These are phyloP conservation scores for Pristionchus maxplancki DNA, from an alignment of 2,888 invertebrate species.

Conservation along the genomic window DNA sequence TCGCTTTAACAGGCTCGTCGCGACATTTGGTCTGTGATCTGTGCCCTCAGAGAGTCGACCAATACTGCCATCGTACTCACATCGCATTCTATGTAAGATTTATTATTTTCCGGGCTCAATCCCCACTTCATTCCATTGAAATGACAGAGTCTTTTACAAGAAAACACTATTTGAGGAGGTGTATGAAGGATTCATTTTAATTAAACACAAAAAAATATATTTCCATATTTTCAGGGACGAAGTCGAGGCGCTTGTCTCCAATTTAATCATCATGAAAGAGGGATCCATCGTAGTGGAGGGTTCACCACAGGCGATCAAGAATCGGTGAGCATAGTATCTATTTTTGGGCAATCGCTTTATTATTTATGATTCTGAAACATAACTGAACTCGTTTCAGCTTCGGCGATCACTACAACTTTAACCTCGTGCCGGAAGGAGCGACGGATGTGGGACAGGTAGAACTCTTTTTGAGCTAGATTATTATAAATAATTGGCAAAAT, in stretches of 20 bases:
- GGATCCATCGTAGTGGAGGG: conserved; percentile 74
- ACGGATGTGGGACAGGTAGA: neutral
- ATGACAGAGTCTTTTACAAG: neutral
- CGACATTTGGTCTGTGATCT: conserved; percentile 80
- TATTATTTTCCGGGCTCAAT: too few relatives aligned
- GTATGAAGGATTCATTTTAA: too few relatives aligned
- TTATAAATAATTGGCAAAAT: neutral
- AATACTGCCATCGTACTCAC: conserved; percentile 79
- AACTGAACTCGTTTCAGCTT: neutral
- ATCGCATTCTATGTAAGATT: conserved; percentile 78
- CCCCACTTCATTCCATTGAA: too few relatives aligned
- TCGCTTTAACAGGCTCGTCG: conserved; percentile 83
- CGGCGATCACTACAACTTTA: neutral
- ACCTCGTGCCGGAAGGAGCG: neutral
- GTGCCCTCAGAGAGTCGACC: conserved; percentile 56
- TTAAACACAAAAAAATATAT: too few relatives aligned
- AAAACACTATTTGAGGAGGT: too few relatives aligned
- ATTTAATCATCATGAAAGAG: conserved; percentile 72
- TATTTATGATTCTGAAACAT: neutral
- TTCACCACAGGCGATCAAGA: conserved; percentile 71
- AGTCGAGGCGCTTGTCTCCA: conserved; percentile 71
- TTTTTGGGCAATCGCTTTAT: neutral
- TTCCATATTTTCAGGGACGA: conserved; percentile 56
- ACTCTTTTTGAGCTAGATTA: neutral
- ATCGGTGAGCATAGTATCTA: neutral